These are phyloP conservation scores for Arctia plantaginis DNA, from an alignment of 2,888 invertebrate genomes.

Conservation along the genomic window DNA sequence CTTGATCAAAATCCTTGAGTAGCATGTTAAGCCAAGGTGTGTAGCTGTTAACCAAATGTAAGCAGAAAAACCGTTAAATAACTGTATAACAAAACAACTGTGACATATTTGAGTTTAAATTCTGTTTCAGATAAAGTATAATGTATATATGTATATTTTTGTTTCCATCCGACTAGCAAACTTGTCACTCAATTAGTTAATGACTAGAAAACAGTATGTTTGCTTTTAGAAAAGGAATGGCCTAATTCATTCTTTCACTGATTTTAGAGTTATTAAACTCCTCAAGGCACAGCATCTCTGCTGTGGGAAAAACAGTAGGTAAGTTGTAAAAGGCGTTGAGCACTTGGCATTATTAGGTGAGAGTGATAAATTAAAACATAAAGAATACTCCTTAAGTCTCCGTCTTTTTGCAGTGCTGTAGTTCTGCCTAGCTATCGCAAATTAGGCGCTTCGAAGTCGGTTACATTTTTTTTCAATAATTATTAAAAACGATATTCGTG, in stretches of 20 bases:
- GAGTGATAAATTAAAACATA: background rate
- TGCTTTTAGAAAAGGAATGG: too few species aligned
- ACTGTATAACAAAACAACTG: constrained; percentile 9
- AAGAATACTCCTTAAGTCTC: too few species aligned
- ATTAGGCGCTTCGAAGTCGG: background rate
- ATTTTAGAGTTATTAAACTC: background rate
- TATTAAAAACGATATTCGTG: background rate
- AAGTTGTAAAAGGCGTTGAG: too few species aligned
- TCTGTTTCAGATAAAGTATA: background rate
- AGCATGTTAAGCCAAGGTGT: constrained; percentile 16
- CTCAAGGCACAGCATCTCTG: too few species aligned
- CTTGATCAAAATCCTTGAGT: constrained; percentile 37
- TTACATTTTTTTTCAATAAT: background rate
- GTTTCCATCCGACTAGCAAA: background rate
- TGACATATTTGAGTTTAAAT: constrained; percentile 20
- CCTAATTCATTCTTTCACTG: background rate
- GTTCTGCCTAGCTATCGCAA: background rate
- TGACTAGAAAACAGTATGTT: background rate
- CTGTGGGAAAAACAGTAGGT: background rate
- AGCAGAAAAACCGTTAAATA: constrained; percentile 20
- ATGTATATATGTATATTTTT: background rate
- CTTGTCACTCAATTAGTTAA: too few species aligned
- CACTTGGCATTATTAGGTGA: too few species aligned
- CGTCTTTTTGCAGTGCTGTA: too few species aligned
- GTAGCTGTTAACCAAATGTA: constrained; percentile 25